A percentile compares a stretch with the other conserved stretches of the same genome.
Evolutionary conservation across 1,140 invertebrate species (phyloP).

Genomic region (Drosophila pseudoobscura): DNA sequence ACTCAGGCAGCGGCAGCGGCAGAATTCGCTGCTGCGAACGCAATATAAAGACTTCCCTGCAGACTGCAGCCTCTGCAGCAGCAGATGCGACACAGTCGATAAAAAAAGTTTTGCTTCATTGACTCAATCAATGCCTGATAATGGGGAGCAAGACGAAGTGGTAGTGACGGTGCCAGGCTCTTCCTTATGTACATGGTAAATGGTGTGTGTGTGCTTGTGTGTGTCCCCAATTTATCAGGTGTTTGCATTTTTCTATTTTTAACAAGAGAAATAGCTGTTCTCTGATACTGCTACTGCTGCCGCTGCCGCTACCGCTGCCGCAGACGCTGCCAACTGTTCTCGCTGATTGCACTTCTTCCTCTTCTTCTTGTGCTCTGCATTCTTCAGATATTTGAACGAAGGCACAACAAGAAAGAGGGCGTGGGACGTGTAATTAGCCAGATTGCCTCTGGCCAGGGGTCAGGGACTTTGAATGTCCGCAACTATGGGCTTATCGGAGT

Average conservation of each 20-base stretch:
- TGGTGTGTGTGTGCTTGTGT: not conserved
- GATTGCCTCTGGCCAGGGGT: conserved; percentile 1
- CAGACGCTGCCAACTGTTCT: conserved; percentile 12
- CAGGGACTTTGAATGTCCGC: no score
- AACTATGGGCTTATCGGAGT: no score
- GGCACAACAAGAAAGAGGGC: conserved; percentile 29
- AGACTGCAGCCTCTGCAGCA: no score
- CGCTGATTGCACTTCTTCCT: conserved; percentile 34
- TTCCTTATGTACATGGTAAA: not conserved
- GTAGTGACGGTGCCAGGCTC: no score
- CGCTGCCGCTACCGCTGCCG: no score
- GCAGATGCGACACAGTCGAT: no score
- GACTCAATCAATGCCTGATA: conserved; percentile 45
- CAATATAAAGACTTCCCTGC: no score
- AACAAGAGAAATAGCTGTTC: conserved; percentile 19
- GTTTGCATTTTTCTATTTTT: conserved; percentile 59
- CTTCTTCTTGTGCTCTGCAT: conserved; percentile 41
- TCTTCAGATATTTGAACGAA: conserved; percentile 64
- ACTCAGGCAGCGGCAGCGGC: no score
- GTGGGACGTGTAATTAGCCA: conserved; percentile 28
- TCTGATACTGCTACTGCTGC: conserved; percentile 10
- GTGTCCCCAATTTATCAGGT: conserved; percentile 78
- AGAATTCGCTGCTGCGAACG: no score
- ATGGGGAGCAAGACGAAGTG: not conserved
- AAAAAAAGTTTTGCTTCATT: conserved; percentile 24